phyloP scores from a whole-genome alignment of 1,140 invertebrate species.

The Aphelenchoides avenae region DNA sequence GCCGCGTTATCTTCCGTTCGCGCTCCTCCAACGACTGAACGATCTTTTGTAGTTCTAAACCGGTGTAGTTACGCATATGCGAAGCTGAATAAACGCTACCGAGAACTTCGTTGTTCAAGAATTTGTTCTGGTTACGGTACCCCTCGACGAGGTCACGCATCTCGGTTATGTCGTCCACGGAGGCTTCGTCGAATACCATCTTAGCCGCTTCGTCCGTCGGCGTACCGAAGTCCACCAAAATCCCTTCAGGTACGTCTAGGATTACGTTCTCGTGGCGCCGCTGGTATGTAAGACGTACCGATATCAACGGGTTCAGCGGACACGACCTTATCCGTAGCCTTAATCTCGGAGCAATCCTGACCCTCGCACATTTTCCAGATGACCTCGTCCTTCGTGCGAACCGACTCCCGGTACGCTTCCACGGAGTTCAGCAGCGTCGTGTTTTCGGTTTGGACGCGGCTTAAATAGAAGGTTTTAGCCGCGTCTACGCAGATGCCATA shows the following conservation, averaged over 20 bases:
- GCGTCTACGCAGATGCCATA: background rate
- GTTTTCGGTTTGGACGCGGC: conserved; percentile 29
- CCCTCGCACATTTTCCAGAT: conserved; percentile 32
- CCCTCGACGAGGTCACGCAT: conserved; percentile 38
- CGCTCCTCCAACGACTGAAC: conserved; percentile 35
- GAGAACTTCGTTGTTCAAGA: conserved; percentile 42
- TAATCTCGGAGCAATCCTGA: background rate
- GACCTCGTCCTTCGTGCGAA: conserved; percentile 37
- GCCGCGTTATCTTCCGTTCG: conserved; percentile 32
- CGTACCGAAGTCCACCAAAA: conserved; percentile 27
- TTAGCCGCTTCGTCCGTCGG: conserved; percentile 18
- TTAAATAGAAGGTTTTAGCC: background rate
- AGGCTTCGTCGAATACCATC: conserved; percentile 26
- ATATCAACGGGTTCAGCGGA: background rate
- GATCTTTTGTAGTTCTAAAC: conserved; percentile 39
- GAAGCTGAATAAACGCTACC: conserved; percentile 9
- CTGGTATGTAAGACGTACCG: background rate
- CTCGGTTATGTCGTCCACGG: conserved; percentile 35
- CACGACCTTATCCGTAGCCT: background rate
- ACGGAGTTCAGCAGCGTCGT: conserved; percentile 20
- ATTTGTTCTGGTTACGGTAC: conserved; percentile 38
- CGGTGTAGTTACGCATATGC: background rate
- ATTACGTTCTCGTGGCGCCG: background rate
- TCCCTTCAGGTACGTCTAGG: conserved; percentile 29
- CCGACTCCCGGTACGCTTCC: conserved; percentile 29